Percentiles rank a stretch among this genome's conserved stretches.
Evolutionary conservation across 2,888 invertebrate genomes (phyloP).

Genomic region (Melipona beecheii): DNA sequence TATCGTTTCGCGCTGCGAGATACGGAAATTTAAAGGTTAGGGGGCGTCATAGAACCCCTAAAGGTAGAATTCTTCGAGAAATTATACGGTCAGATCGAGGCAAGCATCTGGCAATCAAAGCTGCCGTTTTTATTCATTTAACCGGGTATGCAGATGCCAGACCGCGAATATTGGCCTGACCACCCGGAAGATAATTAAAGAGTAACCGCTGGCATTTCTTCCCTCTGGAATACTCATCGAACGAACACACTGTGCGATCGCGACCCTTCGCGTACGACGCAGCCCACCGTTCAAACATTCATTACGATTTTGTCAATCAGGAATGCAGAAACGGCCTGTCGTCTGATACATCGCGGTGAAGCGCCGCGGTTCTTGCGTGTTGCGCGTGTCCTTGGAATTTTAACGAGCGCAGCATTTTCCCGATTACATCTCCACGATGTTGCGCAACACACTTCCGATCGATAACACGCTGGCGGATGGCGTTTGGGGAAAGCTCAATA

Average conservation of each 20-base stretch:
- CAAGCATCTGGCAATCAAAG: slow-evolving; percentile 54
- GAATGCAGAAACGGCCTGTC: not conserved
- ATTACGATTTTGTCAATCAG: slow-evolving; percentile 17
- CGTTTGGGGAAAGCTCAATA: no score
- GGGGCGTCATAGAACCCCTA: not conserved
- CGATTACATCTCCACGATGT: not conserved
- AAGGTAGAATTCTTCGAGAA: not conserved
- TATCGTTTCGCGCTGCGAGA: not conserved
- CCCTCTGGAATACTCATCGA: slow-evolving; percentile 13
- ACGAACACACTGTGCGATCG: slow-evolving; percentile 36
- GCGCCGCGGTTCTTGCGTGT: not conserved
- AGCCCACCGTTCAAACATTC: not conserved
- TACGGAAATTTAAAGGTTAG: not conserved
- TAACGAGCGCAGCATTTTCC: slow-evolving; percentile 18
- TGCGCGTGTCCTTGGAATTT: slow-evolving; percentile 15
- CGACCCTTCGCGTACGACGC: not conserved
- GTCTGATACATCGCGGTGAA: no score
- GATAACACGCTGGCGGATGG: not conserved
- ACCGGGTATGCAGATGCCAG: slow-evolving; percentile 48
- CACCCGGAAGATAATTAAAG: slow-evolving; percentile 68
- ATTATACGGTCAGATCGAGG: slow-evolving; percentile 7
- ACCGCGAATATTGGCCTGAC: slow-evolving; percentile 44
- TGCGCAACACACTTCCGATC: not conserved
- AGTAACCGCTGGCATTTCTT: slow-evolving; percentile 41
- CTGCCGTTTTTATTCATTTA: slow-evolving; percentile 57